Base-by-base conservation (phyloP, 2,888 invertebrate genomes). In the Ditylenchus weischeri region DNA sequence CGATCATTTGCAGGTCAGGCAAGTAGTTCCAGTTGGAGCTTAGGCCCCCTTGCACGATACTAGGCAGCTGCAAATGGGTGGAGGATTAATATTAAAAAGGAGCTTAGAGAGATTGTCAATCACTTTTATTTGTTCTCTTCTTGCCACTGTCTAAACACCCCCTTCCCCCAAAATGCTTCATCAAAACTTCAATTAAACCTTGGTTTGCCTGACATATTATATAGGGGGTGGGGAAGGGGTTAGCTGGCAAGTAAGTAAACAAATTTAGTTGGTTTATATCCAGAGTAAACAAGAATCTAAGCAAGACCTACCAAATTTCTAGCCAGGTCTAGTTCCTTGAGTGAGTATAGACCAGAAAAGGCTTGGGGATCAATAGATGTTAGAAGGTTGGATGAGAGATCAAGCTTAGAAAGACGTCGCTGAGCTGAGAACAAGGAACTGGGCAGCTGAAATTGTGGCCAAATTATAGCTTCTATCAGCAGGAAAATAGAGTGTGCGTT, bases 1-100 rank as follows among this genome's bases (percentile, higher is more conserved):
- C 66, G 21, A 65, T 36, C 35, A 38, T 23, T 49, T 65, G 66
- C 36, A 65, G 21, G n/a, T 65, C 66, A 11, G 66, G 35, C 51
- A 65, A 66, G 49, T 65, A 65, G n/a, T 60, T 50, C 66, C 66
- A 65, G 57, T 65, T 65, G 49, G 59, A 43, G 49, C 62, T 47
- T 36, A 65, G 36, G 13, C 48, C 66, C 35, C 62, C 49, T 35
- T 62, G 8, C 21, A 21, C 50, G 21, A 66, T 68, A 13, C 21
- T 35, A 18, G 47, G 19, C 23, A 68, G 54, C 54, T 54, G 54
- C 54, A 54, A 54, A 54, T 18, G 54, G 21, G 6, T 21, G 6
- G 50, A 50, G 18, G 21, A 54, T 54, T 54, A 54, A 54, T 54
- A 54, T 23, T 54, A 54, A 21, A 51, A 54, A 29, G 11, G 10